These are phyloP conservation scores for Gisinianus flammeolus DNA, from an alignment of 2,888 invertebrate genomes.

Conservation along the genomic window DNA sequence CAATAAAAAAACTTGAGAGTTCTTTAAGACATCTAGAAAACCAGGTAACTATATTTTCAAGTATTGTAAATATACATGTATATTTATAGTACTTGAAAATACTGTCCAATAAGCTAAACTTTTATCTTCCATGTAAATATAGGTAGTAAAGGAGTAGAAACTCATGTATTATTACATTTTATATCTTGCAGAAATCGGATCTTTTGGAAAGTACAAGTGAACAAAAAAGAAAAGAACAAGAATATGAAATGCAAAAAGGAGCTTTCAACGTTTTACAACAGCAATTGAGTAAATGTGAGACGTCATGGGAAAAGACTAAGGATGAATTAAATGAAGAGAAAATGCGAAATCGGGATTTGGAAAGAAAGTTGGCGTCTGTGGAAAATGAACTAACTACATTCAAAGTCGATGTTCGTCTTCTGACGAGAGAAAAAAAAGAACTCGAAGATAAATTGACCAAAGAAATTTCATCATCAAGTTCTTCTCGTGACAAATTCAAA, in stretches of 20 bases:
- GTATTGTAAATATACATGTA: too few species aligned
- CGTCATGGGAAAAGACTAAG: slow-evolving; percentile 40
- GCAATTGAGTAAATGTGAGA: slow-evolving; percentile 41
- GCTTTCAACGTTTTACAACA: slow-evolving; percentile 42
- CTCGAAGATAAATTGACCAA: slow-evolving; percentile 34
- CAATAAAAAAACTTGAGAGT: slow-evolving; percentile 37
- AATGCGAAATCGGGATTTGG: slow-evolving; percentile 35
- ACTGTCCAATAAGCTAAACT: too few species aligned
- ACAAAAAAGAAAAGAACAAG: slow-evolving; percentile 25
- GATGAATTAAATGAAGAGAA: slow-evolving; percentile 35
- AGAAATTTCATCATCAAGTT: slow-evolving; percentile 9
- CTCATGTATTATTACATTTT: too few species aligned
- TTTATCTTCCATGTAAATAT: background rate
- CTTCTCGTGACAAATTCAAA: slow-evolving; percentile 6
- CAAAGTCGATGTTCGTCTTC: slow-evolving; percentile 46
- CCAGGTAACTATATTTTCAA: slow-evolving; percentile 32
- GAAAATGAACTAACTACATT: slow-evolving; percentile 43
- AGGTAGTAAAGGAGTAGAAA: background rate
- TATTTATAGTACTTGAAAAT: too few species aligned
- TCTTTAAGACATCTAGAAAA: slow-evolving; percentile 37
- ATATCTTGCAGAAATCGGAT: slow-evolving; percentile 39
- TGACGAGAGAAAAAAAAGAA: slow-evolving; percentile 40
- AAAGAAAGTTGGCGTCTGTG: slow-evolving; percentile 19
- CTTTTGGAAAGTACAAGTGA: slow-evolving; percentile 25
- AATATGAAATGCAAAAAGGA: slow-evolving; percentile 40